Evolutionary conservation across 2,113 vertebrate species (phyloP), one percentile per base, ranked within the genome.

Genomic region (Pithys albifrons): DNA sequence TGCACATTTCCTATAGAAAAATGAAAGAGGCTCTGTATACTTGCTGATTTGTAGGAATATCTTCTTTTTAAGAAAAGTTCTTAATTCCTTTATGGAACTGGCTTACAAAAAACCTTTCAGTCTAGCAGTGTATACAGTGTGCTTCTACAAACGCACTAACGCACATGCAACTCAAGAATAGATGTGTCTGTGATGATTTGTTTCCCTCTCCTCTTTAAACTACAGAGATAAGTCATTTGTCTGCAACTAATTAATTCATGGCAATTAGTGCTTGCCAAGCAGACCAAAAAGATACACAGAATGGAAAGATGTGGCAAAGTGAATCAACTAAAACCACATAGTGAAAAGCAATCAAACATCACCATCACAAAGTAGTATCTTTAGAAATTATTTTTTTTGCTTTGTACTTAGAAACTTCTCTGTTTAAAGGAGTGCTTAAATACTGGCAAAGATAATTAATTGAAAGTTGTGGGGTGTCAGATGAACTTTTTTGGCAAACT

Each of bases 101-200:
- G 22, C 22, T 81, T 64, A 61, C 48, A n/a, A 77, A 85, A 87
- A 28, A 8, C 15, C 49, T 85, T 67, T 67, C 31, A 57, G 29
- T 45, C 33, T 29, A 59, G 45, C 18, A 64, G 37, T 2, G 1
- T 14, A 28, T 3, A 33, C 0, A 1, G 27, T 41, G 81, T 1
- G 2, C 18, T 92, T 74, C 35, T 24, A 55, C 22, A 70, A 67
- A 62, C 8, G 27, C 35, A 43, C 8, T 39, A 61, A 33, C 11
- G 19, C 14, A 55, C 5, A 17, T 0, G 1, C 28, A 64, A 48
- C 41, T 87, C 33, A 89, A 51, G 75, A 87, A 49, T 2, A 71
- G 43, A 33, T 10, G 0, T 43, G 28, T 65, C 41, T 87, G 41
- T 8, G 13, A 41, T 43, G 29, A 72, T 25, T 94, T 58, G 6